Conservation (phyloP, 2,797 vertebrate species). For the Hylomyscus alleni region DNA sequence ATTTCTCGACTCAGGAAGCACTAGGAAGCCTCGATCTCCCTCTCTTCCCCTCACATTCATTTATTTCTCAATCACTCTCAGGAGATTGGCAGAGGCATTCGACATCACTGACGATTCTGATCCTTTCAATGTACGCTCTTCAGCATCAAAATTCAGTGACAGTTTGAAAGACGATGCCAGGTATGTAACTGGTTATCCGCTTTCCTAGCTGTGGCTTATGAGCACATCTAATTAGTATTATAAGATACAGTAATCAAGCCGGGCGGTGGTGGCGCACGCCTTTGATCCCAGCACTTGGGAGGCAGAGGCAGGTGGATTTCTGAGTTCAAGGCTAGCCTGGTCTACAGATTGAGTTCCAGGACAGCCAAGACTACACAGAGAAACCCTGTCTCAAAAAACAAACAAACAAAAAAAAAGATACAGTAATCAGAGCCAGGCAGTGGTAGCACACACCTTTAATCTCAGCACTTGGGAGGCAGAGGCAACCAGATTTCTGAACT, state of each 20-base stretch:
- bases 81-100: constrained; percentile 96
- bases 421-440: neutral
- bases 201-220: constrained; percentile 8
- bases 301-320: no score
- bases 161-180: constrained; percentile 97
- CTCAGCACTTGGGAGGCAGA: no score
- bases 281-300: no score
- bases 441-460: no score
- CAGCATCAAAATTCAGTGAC: constrained; percentile 94
- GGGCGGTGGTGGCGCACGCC: no score
- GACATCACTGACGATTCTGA: constrained; percentile 95
- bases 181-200: constrained; percentile 85
- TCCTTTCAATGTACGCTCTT: constrained; percentile 94
- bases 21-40: neutral
- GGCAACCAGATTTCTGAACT: no score
- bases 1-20: neutral
- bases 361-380: no score
- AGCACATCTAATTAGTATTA: neutral
- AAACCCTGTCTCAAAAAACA: no score
- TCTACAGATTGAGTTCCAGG: no score
- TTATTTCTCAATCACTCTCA: constrained; percentile 76
- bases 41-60: neutral
- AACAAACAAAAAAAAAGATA: no score
- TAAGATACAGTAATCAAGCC: constrained; percentile 11
- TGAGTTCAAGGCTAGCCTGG: no score